Conservation (phyloP, 1,140 invertebrate genomes). For the Drosophila biarmipes region DNA sequence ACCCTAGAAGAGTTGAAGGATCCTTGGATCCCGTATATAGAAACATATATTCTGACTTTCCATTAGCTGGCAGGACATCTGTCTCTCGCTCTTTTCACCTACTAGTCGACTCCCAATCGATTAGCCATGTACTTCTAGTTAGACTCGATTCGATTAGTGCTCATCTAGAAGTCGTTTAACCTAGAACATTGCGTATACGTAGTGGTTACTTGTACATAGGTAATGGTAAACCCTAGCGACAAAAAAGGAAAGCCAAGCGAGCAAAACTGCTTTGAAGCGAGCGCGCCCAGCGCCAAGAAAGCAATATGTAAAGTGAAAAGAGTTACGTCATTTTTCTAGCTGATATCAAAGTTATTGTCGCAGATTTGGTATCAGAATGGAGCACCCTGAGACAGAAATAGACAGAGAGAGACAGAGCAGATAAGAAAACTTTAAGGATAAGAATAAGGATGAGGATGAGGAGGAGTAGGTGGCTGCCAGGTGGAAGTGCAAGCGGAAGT, state of each 20-base stretch:
- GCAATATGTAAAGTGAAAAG: slow-evolving; percentile 77
- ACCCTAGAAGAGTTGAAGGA: slow-evolving; percentile 7
- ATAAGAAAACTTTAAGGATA: not conserved
- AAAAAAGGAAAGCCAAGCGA: slow-evolving; percentile 23
- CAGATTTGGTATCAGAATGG: slow-evolving; percentile 84
- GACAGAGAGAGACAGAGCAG: not conserved
- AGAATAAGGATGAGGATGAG: not conserved
- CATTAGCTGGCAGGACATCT: not conserved
- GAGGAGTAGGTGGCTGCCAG: slow-evolving; percentile 15
- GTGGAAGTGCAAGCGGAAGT: slow-evolving; percentile 40
- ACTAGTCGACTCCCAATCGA: not conserved
- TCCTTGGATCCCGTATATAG: slow-evolving; percentile 9
- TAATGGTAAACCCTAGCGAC: slow-evolving; percentile 13
- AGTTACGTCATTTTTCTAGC: slow-evolving; percentile 85
- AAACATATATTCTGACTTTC: slow-evolving; percentile 1
- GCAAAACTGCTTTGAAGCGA: slow-evolving; percentile 38
- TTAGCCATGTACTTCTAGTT: slow-evolving; percentile 15
- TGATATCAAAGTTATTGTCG: slow-evolving; percentile 84
- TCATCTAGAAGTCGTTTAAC: slow-evolving; percentile 23
- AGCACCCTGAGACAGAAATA: slow-evolving; percentile 56
- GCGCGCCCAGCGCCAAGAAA: slow-evolving; percentile 39
- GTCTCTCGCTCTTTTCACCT: slow-evolving; percentile 30
- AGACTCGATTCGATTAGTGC: slow-evolving; percentile 35
- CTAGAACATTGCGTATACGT: slow-evolving; percentile 40
- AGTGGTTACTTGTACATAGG: slow-evolving; percentile 50